Percentiles rank a stretch among this genome's conserved stretches.
Conservation (phyloP, 1,140 invertebrate genomes). For the Ylistrum balloti region DNA sequence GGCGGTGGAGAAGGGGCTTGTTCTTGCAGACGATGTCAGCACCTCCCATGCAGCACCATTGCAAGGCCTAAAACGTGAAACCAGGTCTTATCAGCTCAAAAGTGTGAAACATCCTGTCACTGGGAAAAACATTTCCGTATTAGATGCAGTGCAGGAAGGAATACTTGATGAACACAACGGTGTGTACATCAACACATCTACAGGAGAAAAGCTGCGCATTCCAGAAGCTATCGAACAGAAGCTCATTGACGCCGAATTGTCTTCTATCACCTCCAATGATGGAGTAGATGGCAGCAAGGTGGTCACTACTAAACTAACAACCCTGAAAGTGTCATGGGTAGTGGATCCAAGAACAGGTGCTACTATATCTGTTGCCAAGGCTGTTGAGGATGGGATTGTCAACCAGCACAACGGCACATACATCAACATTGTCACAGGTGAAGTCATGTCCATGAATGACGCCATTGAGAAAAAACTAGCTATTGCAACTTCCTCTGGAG, state of each 20-base stretch:
- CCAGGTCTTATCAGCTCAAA: slow-evolving; percentile 82
- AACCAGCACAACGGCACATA: slow-evolving; percentile 88
- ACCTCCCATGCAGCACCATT: slow-evolving; percentile 55
- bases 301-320: slow-evolving; percentile 91
- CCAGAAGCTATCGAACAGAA: slow-evolving; percentile 89
- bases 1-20: slow-evolving; percentile 87
- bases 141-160: slow-evolving; percentile 90
- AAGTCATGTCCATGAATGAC: slow-evolving; percentile 84
- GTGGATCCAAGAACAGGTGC: slow-evolving; percentile 92
- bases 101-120: slow-evolving; percentile 88
- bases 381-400: slow-evolving; percentile 92
- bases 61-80: slow-evolving; percentile 74
- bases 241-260: slow-evolving; percentile 88
- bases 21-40: slow-evolving; percentile 76
- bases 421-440: slow-evolving; percentile 91
- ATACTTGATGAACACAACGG: slow-evolving; percentile 91
- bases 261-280: slow-evolving; percentile 79
- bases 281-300: slow-evolving; percentile 77
- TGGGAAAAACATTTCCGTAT: slow-evolving; percentile 86
- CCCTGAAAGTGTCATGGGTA: slow-evolving; percentile 90
- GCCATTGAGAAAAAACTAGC: slow-evolving; percentile 80
- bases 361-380: slow-evolving; percentile 91
- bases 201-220: slow-evolving; percentile 89
- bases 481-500: slow-evolving; percentile 73
- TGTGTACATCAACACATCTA: slow-evolving; percentile 91